These are phyloP conservation scores for Brachynemurus nebulosus DNA, from an alignment of 2,888 invertebrate species.

Conservation along the genomic window DNA sequence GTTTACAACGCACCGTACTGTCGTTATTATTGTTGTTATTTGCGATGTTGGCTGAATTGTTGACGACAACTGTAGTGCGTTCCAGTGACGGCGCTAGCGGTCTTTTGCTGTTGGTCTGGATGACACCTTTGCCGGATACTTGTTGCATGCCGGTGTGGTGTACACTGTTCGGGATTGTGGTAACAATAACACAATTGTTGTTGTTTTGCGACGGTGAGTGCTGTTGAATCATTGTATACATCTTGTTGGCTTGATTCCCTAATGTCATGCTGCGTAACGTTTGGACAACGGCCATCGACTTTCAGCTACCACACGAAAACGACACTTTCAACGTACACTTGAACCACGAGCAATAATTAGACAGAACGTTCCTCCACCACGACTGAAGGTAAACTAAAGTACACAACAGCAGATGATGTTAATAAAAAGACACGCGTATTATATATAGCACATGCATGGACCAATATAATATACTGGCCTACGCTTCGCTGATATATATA, in stretches of 20 bases:
- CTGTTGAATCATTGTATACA: slow-evolving; percentile 31
- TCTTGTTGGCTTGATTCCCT: slow-evolving; percentile 30
- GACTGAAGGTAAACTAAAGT: slow-evolving; percentile 2
- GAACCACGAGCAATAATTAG: neutral
- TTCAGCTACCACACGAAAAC: slow-evolving; percentile 1
- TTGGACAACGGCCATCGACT: slow-evolving; percentile 21
- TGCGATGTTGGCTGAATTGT: slow-evolving; percentile 21
- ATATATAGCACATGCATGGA: neutral
- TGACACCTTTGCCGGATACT: slow-evolving; percentile 36
- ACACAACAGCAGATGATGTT: neutral
- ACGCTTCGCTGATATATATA: too few relatives aligned
- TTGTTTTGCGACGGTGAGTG: slow-evolving; percentile 36
- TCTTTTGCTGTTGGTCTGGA: slow-evolving; percentile 30
- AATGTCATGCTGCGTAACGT: slow-evolving; percentile 30
- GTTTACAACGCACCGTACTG: slow-evolving; percentile 51
- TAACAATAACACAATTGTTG: slow-evolving; percentile 48
- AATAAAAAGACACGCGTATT: neutral
- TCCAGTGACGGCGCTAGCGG: slow-evolving; percentile 49
- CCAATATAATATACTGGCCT: too few relatives aligned
- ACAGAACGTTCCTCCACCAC: neutral
- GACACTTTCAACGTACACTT: neutral
- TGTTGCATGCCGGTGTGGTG: slow-evolving; percentile 22
- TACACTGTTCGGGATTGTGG: slow-evolving; percentile 32
- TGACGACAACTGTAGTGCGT: slow-evolving; percentile 31
- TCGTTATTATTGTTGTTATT: slow-evolving; percentile 36